phyloP scores from a whole-genome alignment of 2,888 invertebrate genomes.

The Rosalia funebris region DNA sequence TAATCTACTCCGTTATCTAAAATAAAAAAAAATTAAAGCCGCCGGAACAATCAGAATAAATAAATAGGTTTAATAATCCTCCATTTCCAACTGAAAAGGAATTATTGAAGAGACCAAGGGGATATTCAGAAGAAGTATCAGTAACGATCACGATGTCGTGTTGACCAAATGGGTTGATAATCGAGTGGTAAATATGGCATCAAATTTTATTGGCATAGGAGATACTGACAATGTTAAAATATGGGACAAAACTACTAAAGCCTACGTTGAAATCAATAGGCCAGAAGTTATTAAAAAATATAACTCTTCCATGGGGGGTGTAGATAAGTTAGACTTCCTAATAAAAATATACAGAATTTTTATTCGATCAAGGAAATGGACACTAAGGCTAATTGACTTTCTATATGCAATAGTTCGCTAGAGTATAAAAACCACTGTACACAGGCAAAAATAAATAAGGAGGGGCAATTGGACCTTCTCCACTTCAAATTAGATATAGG shows the following conservation, averaged over 20 bases:
- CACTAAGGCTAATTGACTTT: too few species aligned
- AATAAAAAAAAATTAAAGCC: constrained; percentile 5
- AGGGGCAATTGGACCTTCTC: too few species aligned
- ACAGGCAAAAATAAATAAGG: too few species aligned
- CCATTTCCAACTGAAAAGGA: constrained; percentile 12
- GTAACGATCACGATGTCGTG: not conserved
- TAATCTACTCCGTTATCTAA: constrained; percentile 35
- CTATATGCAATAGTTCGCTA: too few species aligned
- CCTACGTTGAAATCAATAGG: constrained; percentile 9
- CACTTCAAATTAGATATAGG: too few species aligned
- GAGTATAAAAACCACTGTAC: too few species aligned
- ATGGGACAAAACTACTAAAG: constrained; percentile 25
- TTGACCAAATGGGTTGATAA: constrained; percentile 15
- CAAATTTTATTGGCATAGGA: constrained; percentile 28
- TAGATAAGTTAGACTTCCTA: constrained; percentile 18
- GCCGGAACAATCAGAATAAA: constrained; percentile 10
- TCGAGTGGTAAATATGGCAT: constrained; percentile 20
- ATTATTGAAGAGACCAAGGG: constrained; percentile 2
- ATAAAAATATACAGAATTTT: too few species aligned
- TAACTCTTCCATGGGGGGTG: constrained; percentile 16
- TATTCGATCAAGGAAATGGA: too few species aligned
- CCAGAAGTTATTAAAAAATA: constrained; percentile 14
- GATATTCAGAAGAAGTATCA: constrained; percentile 1
- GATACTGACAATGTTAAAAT: constrained; percentile 10
- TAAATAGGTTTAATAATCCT: constrained; percentile 11